Base-by-base conservation (phyloP, 1,140 invertebrate species). In the Epicauta chinensis region DNA sequence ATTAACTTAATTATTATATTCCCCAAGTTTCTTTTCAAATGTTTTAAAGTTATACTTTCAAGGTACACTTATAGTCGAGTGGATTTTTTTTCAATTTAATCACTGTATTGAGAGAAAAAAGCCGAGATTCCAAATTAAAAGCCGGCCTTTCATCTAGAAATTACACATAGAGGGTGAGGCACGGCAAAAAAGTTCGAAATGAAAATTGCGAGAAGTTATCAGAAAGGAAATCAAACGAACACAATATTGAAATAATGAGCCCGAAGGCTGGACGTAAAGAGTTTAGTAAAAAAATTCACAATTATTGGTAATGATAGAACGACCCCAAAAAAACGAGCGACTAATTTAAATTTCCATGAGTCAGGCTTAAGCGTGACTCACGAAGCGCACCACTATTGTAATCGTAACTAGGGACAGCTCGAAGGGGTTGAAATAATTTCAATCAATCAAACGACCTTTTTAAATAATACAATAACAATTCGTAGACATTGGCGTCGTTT, bases 201-300 rank as follows among this genome's bases (percentile, higher is more conserved):
- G n/a, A n/a, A 11, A 34, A 12, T 34, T 44, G n/a, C 34, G 16
- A 29, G 14, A 45, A n/a, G 13, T 49, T 39, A 42, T 54, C 46
- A 49, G 16, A 38, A 38, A 16, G 4, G 23, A 23, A 23, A 53
- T 36, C 38, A 43, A 32, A 40, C 45, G 41, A 43, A 54, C 41
- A 54, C 52, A 54, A 54, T 49, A 54, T 49, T 13, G 34, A 43
- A 49, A 54, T 54, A 54, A 54, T 54, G 52, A 54, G 49, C 32
- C n/a, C 30, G 12, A 32, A 54, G 35, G 3, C 44, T 16, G 45
- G n/a, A 43, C 38, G 42, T 54, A 49, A 49, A 49, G 38, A 41
- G 52, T 54, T 54, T 54, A 45, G 52, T n/a, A n/a, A n/a, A n/a
- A n/a, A n/a, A n/a, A n/a, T n/a, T n/a, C n/a, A n/a, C n/a, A n/a